Evolutionary conservation across 2,113 vertebrate genomes (phyloP), one percentile per base, ranked within the genome.

Genomic region (Leptosomus discolor): DNA sequence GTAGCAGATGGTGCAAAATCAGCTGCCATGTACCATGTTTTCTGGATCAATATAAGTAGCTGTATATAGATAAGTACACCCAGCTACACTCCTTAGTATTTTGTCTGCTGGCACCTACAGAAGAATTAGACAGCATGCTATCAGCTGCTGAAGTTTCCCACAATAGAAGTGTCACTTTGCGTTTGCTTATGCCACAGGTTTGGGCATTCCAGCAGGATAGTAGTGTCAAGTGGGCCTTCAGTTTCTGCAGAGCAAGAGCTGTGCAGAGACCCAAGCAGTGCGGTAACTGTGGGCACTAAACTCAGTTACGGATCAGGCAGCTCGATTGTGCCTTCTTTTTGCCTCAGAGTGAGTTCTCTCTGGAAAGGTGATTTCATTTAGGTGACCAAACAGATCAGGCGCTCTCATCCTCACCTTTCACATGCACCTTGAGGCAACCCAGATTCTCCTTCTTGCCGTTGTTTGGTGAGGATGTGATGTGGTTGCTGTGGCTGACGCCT

Each of bases 1-100:
- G 56, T 60, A 81, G 90, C 93, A 96, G 95, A 88, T 79, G 95
- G 93, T 69, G 39, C 77, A 88, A n/a, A 86, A 91, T 76, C 39
- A 87, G 79, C 85, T 94, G 85, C 86, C 85, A 41, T 43, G 75
- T 56, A 51, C 8, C 0, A 24, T 63, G 45, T 82, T 87, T 91
- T 75, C 45, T 4, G 2, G 70, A 87, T 90, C 93, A 92, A 12
- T 78, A 18, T 71, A 75, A 69, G 69, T 69, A 43, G 50, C 77
- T 64, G 91, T 61, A n/a, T n/a, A n/a, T n/a, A n/a, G n/a, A n/a
- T n/a, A n/a, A n/a, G n/a, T 70, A 7, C 56, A 12, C 32, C 15
- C 65, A 92, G 82, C 85, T 85, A 65, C 8, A 19, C 67, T 90
- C 68, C 60, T 22, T 9, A 19, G 67, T 75, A 4, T 45, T 83